Percentiles rank a stretch among this genome's conserved stretches.
Conservation (phyloP, 2,113 vertebrate genomes). For the Carassius auratus region DNA sequence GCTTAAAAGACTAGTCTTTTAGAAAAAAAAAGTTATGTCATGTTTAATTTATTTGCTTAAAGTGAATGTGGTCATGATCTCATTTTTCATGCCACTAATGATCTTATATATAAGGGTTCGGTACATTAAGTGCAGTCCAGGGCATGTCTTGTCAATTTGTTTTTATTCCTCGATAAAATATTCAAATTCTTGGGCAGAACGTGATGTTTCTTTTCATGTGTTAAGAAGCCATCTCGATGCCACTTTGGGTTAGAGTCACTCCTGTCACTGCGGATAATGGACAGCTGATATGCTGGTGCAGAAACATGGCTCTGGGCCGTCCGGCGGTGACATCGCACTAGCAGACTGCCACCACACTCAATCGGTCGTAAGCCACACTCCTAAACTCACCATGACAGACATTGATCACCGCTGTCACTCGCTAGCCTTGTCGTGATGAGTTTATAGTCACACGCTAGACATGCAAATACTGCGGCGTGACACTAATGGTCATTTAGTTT, state of each 20-base stretch:
- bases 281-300: constrained; percentile 39
- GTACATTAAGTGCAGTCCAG: constrained; percentile 9
- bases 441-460: constrained; percentile 30
- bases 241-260: constrained; percentile 40
- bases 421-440: constrained; percentile 15
- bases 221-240: constrained; percentile 40
- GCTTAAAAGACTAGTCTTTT: not conserved
- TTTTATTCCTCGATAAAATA: constrained; percentile 36
- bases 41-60: not conserved
- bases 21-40: not conserved
- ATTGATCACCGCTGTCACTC: constrained; percentile 46
- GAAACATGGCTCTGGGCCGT: constrained; percentile 30
- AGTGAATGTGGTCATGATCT: constrained; percentile 15
- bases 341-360: constrained; percentile 32
- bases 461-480: constrained; percentile 29
- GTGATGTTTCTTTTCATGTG: constrained; percentile 35
- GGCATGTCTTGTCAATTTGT: not conserved
- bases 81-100: not conserved
- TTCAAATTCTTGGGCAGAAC: constrained; percentile 30
- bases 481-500: constrained; percentile 1
- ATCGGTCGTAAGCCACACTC: constrained; percentile 15
- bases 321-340: constrained; percentile 12
- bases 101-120: not conserved
- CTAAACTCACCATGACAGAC: constrained; percentile 43
- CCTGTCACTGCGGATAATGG: constrained; percentile 23